Percentiles rank a stretch among this genome's conserved stretches.
phyloP scores from a whole-genome alignment of 2,888 invertebrate species.

The Metellina segmentata region DNA sequence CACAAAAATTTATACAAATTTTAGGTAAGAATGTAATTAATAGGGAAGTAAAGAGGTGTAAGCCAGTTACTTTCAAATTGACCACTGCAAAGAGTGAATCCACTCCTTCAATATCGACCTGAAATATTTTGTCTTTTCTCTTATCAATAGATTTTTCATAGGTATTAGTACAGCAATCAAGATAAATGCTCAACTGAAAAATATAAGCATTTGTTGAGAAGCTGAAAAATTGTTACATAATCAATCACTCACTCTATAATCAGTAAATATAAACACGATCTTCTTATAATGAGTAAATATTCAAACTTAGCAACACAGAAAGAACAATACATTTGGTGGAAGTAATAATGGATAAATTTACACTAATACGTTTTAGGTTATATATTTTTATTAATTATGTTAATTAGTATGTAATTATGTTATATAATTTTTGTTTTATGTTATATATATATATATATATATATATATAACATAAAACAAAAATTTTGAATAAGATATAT shows the following conservation, averaged over 20 bases:
- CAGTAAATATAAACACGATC: too few species aligned
- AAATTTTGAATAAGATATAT: too few species aligned
- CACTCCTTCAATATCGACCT: slow-evolving; percentile 14
- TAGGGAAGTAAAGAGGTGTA: not conserved
- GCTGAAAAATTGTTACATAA: not conserved
- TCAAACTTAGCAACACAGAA: not conserved
- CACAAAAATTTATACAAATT: not conserved
- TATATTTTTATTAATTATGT: too few species aligned
- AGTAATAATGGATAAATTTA: not conserved
- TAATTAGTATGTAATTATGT: too few species aligned
- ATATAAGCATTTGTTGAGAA: not conserved
- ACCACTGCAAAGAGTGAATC: not conserved
- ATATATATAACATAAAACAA: not conserved
- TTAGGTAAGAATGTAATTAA: not conserved
- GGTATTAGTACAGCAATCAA: not conserved
- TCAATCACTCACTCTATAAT: not conserved
- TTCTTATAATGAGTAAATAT: too few species aligned
- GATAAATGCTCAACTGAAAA: slow-evolving; percentile 26
- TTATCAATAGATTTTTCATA: slow-evolving; percentile 5
- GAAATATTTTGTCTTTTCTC: slow-evolving; percentile 1
- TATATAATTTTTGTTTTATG: not conserved
- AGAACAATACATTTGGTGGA: not conserved
- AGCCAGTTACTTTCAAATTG: slow-evolving; percentile 22
- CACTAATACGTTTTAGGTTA: not conserved
- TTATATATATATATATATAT: too few species aligned